Conservation (phyloP, 2,888 invertebrate genomes). For the Exephanes ischioxanthus region DNA sequence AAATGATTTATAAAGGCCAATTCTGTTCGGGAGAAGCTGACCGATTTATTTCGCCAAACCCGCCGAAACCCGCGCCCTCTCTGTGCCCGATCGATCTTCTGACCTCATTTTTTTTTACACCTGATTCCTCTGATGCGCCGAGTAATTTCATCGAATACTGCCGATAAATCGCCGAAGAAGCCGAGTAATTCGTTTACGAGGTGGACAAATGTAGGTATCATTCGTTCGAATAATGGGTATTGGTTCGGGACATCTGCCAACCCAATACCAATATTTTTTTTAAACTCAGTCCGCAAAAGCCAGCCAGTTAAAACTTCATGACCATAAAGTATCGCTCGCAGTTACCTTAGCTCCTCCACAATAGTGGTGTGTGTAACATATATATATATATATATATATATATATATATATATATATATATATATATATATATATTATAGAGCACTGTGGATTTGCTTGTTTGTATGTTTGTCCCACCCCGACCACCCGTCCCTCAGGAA, state of each 20-base stretch:
- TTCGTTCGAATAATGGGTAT: background rate
- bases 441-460: too few relatives aligned
- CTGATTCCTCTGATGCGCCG: slow-evolving; percentile 10
- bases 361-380: too few relatives aligned
- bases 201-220: background rate
- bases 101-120: slow-evolving; percentile 50
- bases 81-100: slow-evolving; percentile 37
- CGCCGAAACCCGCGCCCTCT: slow-evolving; percentile 8
- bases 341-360: background rate
- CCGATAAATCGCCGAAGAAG: background rate
- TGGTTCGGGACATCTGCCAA: background rate
- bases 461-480: too few relatives aligned
- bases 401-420: too few relatives aligned
- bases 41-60: slow-evolving; percentile 58
- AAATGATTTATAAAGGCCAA: slow-evolving; percentile 58
- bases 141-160: slow-evolving; percentile 24
- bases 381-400: too few relatives aligned
- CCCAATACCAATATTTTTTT: background rate
- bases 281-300: background rate
- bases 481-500: too few relatives aligned
- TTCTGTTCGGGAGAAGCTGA: slow-evolving; percentile 24
- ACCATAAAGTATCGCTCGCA: background rate
- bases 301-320: background rate
- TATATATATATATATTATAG: too few relatives aligned
- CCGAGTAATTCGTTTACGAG: background rate